Conservation (phyloP, 2,797 vertebrate species). For the Enoplosus armatus region DNA sequence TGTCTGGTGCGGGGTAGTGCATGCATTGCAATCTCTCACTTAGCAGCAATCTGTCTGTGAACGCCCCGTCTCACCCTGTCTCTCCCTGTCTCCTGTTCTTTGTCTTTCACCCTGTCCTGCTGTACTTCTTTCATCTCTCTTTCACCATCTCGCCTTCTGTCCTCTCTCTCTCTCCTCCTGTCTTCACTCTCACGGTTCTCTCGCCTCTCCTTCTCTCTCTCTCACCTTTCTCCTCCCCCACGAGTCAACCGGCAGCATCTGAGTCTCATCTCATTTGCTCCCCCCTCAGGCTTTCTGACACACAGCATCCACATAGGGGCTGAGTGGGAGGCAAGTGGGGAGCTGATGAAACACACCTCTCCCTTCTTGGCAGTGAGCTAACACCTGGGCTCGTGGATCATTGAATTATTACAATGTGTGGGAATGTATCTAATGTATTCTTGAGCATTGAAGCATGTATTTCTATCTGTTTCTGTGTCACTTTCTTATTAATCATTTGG, state of each 20-base stretch:
- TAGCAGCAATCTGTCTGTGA: constrained; percentile 49
- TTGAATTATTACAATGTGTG: constrained; percentile 43
- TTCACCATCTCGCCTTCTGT: constrained; percentile 3
- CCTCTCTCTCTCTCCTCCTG: neutral
- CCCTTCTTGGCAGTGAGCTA: constrained; percentile 42
- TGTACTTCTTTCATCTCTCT: constrained; percentile 26
- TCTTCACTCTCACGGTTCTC: constrained; percentile 10
- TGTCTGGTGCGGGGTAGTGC: constrained; percentile 29
- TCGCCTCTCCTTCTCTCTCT: constrained; percentile 26
- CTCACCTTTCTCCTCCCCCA: constrained; percentile 17
- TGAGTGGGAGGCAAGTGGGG: constrained; percentile 6
- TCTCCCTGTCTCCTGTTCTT: constrained; percentile 18
- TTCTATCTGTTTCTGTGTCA: constrained; percentile 14
- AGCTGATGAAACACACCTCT: constrained; percentile 53
- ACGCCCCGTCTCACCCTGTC: constrained; percentile 27
- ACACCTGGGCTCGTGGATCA: constrained; percentile 55
- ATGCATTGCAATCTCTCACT: constrained; percentile 58
- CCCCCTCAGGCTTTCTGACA: constrained; percentile 63
- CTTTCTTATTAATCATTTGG: constrained; percentile 43
- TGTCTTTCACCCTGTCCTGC: constrained; percentile 25
- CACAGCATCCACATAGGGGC: constrained; percentile 47
- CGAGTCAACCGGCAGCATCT: constrained; percentile 19
- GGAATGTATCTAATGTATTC: constrained; percentile 9
- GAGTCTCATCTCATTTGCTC: constrained; percentile 68
- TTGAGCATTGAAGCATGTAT: constrained; percentile 6